Evolutionary conservation across 2,888 invertebrate genomes (phyloP).

Genomic region (Branchinecta sandiegonensis): DNA sequence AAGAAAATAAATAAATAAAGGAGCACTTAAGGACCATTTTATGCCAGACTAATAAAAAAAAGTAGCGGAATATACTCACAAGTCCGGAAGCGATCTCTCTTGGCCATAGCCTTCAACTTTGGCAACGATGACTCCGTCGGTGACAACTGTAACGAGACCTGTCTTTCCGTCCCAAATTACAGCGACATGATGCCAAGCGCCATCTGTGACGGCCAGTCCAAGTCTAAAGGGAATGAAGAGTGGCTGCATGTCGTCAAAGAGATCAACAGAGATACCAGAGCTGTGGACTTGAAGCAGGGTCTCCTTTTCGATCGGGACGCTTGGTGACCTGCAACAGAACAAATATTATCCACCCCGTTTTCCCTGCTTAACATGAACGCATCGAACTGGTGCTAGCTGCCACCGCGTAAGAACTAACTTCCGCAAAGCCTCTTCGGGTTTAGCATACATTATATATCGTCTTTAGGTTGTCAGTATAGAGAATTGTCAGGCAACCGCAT

Average conservation of each 20-base stretch:
- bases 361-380: too few relatives aligned
- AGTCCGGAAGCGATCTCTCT: slow-evolving; percentile 62
- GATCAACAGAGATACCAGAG: slow-evolving; percentile 76
- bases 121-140: slow-evolving; percentile 89
- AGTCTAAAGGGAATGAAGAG: slow-evolving; percentile 79
- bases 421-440: too few relatives aligned
- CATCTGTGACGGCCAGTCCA: slow-evolving; percentile 84
- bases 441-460: too few relatives aligned
- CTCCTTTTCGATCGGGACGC: slow-evolving; percentile 58
- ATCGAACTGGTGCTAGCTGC: too few relatives aligned
- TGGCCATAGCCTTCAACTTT: slow-evolving; percentile 75
- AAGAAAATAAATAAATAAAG: too few relatives aligned
- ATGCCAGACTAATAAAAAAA: too few relatives aligned
- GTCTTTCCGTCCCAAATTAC: slow-evolving; percentile 83
- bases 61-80: slow-evolving; percentile 43
- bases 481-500: too few relatives aligned
- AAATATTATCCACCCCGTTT: not conserved
- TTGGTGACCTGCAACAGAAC: slow-evolving; percentile 48
- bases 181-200: slow-evolving; percentile 91
- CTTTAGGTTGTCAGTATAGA: too few relatives aligned
- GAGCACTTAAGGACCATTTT: too few relatives aligned
- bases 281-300: slow-evolving; percentile 81
- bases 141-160: slow-evolving; percentile 73
- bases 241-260: slow-evolving; percentile 75
- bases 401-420: too few relatives aligned